Evolutionary conservation across 1,140 invertebrate species (phyloP), one percentile per base, ranked within the genome.

Genomic region (Steinernema feltiae): DNA sequence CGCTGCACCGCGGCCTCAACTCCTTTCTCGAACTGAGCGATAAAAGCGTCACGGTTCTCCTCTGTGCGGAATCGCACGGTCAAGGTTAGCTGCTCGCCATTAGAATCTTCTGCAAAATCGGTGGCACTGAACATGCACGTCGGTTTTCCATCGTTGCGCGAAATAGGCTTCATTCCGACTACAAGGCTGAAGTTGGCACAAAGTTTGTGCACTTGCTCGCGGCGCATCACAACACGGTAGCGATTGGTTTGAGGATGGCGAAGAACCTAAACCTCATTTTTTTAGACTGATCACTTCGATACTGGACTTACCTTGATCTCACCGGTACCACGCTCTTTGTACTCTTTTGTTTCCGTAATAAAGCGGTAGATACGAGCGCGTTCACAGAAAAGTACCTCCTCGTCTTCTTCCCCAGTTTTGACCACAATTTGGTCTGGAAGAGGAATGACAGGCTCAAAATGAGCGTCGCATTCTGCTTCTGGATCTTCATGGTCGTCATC

Each of bases 251-350:
- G 41, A 32, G 70, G 72, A 70, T 82, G 48, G 30, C 31, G 32
- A 7, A 82, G 77, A 3, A 63, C 24, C 53, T 63, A 27, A n/a
- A 63, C 18, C 7, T 18, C 7, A 18, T 7, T 41, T 21, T 21
- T 0, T 7, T 17, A 29, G 12, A 18, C 32, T 18, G 41, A 31
- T 30, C n/a, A n/a, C n/a, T n/a, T n/a, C 24, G 27, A 31, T 72
- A 21, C 12, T 3, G 30, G 53, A 63, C 30, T 27, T 77, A 83
- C 77, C 81, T 89, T 89, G 30, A 89, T 82, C 18, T 88, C 86
- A 1, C 88, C 88, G 29, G 87, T 77, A 21, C 88, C 88, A 76
- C 88, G 82, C 76, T 89, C 88, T 78, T 89, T 89, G 87, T 87
- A 88, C 80, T 88, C 87, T 21, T 81, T 84, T 12, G 53, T 75